Percentiles rank a stretch among this genome's conserved stretches.
Conservation (phyloP, 2,888 invertebrate species). For the Chloromyia formosa region DNA sequence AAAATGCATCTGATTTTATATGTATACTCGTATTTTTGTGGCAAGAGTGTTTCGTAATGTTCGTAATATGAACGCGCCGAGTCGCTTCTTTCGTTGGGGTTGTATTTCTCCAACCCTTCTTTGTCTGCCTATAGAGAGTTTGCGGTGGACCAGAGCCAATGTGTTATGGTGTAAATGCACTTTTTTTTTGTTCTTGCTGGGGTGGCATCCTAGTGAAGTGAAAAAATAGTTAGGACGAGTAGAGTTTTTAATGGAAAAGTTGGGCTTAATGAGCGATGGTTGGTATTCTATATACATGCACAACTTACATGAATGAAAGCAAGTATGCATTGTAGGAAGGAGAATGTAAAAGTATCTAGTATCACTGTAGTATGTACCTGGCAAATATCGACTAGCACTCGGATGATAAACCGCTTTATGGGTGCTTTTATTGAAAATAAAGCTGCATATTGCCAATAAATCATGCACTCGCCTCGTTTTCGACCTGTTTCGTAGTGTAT, state of each 20-base stretch:
- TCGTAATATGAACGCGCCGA: constrained; percentile 17
- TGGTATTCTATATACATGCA: not conserved
- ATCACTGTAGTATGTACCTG: not conserved
- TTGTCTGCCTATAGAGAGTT: not conserved
- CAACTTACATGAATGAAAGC: not conserved
- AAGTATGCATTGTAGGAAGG: too few relatives aligned
- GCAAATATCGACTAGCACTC: not conserved
- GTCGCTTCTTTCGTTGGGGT: not conserved
- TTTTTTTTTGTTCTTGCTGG: not conserved
- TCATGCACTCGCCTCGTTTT: not conserved
- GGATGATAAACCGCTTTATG: constrained; percentile 6
- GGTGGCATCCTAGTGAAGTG: not conserved
- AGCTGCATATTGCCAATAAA: constrained; percentile 14
- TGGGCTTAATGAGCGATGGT: constrained; percentile 33
- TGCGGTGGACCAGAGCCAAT: constrained; percentile 19
- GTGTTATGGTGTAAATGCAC: not conserved
- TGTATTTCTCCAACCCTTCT: not conserved
- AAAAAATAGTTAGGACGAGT: not conserved
- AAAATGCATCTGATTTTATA: not conserved
- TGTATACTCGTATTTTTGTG: not conserved
- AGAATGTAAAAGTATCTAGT: too few relatives aligned
- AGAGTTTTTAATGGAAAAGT: constrained; percentile 34
- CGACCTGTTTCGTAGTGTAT: not conserved
- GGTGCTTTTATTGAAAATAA: not conserved
- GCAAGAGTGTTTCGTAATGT: constrained; percentile 12